Percentiles rank a stretch among this genome's conserved stretches.
Evolutionary conservation across 2,888 invertebrate genomes (phyloP).

Genomic region (Ramazzottius varieornatus): DNA sequence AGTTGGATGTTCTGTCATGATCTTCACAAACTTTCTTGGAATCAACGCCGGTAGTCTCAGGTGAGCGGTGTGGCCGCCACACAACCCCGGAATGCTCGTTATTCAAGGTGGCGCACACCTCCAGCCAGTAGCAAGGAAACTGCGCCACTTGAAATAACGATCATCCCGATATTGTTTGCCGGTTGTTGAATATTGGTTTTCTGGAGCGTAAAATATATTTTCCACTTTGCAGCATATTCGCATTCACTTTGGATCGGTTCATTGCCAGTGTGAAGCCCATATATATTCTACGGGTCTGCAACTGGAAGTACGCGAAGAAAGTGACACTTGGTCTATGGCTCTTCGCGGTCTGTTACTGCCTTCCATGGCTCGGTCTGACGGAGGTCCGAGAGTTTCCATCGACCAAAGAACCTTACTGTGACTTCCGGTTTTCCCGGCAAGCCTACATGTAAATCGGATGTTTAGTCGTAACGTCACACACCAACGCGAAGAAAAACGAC

Average conservation of each 20-base stretch:
- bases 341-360: background rate
- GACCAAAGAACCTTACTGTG: background rate
- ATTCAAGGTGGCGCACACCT: no score
- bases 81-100: no score
- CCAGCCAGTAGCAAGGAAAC: no score
- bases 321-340: background rate
- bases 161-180: no score
- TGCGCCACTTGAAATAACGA: no score
- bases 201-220: no score
- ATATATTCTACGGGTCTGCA: background rate
- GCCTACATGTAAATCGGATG: no score
- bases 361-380: background rate
- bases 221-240: background rate
- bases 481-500: no score
- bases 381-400: background rate
- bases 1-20: background rate
- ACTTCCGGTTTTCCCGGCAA: background rate
- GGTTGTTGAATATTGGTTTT: no score
- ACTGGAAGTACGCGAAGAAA: background rate
- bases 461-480: no score
- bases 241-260: background rate
- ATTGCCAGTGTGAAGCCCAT: background rate
- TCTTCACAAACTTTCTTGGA: background rate
- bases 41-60: background rate
- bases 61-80: no score